Conservation (phyloP, 2,113 vertebrate species). For the Microtus ochrogaster region DNA sequence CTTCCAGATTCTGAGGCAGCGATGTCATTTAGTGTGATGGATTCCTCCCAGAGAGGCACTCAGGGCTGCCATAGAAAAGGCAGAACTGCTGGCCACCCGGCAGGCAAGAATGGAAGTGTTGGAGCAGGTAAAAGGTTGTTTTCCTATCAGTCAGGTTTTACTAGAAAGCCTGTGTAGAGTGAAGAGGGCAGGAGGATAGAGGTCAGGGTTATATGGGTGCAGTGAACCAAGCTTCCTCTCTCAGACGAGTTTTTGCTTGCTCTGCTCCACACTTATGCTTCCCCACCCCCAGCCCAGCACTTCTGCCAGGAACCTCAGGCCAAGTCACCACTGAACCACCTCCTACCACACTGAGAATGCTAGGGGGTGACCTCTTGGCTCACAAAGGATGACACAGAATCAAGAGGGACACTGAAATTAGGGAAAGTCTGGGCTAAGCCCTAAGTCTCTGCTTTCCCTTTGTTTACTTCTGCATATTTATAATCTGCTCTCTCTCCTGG, state of each 20-base stretch:
- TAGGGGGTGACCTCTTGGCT: background rate
- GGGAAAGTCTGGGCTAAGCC: too few relatives aligned
- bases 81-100: background rate
- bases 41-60: background rate
- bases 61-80: background rate
- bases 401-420: background rate
- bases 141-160: conserved; percentile 51
- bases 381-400: background rate
- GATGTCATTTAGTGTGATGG: accelerated
- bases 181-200: background rate
- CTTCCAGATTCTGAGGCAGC: background rate
- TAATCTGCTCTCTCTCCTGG: background rate
- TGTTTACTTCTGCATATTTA: background rate
- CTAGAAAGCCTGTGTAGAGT: conserved; percentile 23
- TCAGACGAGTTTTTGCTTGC: background rate
- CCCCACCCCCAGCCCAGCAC: background rate
- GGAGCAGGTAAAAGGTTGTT: background rate
- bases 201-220: background rate
- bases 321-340: background rate
- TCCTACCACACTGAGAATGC: background rate
- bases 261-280: background rate
- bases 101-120: background rate
- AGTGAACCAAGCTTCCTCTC: background rate
- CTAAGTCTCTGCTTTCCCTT: background rate
- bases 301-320: background rate